Evolutionary conservation across 2,797 vertebrate genomes (phyloP), one percentile per base, ranked within the genome.

Genomic region (Salmo trutta): DNA sequence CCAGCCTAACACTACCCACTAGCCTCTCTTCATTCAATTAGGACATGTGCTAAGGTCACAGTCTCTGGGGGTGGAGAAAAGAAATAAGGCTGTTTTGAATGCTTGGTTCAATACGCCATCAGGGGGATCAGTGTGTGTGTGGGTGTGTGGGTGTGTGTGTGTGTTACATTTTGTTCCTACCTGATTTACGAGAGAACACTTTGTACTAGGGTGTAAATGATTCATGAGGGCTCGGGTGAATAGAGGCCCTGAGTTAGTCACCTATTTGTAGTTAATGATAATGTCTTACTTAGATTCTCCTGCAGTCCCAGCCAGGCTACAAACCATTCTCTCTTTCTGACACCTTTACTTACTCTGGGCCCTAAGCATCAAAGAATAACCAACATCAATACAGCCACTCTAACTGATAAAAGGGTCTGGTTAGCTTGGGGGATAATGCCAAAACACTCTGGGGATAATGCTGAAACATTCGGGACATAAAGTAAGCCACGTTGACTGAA

Each of bases 381-480:
- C 41, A 47, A 47, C 10, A 47, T 47, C 10, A 47, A 47, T 47
- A 47, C 10, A 47, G 41, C 41, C 41, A 47, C 2, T 47, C 41
- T 47, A 47, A 10, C 10, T 47, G 10, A 3, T 47, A 47, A 47
- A 47, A 47, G 41, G 41, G 41, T 47, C 12, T 36, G 31, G 54
- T 6, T 56, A 33, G 82, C 81, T 87, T 17, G 77, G 67, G 79
- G 76, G 72, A 73, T 41, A 65, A 71, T 56, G 66, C 76, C 83
- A 81, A 78, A 81, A 75, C 79, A 76, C 6, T 36, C 33, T 36
- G 70, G 79, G 75, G 72, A 73, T 41, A 65, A 71, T 54, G 66
- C 76, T 83, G 83, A 78, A 81, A 74, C 79, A 76, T 82, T 88
- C 80, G 62, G 71, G 85, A 90, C 85, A 88, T 88, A 83, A 86